Base-by-base conservation (phyloP, 2,888 invertebrate genomes). In the Perizoma affinitatum region DNA sequence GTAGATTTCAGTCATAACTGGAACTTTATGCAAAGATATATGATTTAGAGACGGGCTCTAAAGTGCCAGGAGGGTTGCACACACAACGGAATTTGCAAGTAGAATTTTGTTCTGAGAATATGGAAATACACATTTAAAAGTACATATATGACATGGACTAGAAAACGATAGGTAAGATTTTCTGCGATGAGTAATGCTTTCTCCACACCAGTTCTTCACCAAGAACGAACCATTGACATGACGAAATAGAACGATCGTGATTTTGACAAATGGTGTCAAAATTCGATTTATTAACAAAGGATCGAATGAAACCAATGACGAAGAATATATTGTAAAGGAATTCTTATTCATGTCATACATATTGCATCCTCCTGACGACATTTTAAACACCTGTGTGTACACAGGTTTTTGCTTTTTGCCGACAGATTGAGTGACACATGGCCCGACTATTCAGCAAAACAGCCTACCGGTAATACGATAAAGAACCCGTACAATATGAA, bases 401-500 rank as follows among this genome's bases (percentile, higher is more conserved):
- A 54, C 57, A 48, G 22, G 51, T 55, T 62, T 62, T 55, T 62
- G 44, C 51, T 54, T 53, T 47, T 38, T 46, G 47, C 44, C 46
- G 51, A 58, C 62, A 58, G 46, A 58, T 62, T 58, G 54, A 62
- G 43, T 62, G 62, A 55, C 62, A 62, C 50, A 58, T 58, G 54
- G 62, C 58, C 36, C 50, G 54, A 40, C 52, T 53, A 56, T 58
- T 61, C 49, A 44, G 48, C 46, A 61, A 54, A 58, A 58, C 61
- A 54, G 53, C 46, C 45, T 50, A 38, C 45, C 42, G 47, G 44
- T 50, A 47, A 62, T 54, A 46, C 33, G 61, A 61, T 50, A 53
- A 7, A 46, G 57, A 61, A 57, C 36, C 57, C 57, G 38, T 61
- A 57, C 46, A 57, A 59, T 38, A 41, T 38, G 5, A 38, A 7